Base-by-base conservation (phyloP, 1,140 invertebrate species). In the Leptoteleia sp. region DNA sequence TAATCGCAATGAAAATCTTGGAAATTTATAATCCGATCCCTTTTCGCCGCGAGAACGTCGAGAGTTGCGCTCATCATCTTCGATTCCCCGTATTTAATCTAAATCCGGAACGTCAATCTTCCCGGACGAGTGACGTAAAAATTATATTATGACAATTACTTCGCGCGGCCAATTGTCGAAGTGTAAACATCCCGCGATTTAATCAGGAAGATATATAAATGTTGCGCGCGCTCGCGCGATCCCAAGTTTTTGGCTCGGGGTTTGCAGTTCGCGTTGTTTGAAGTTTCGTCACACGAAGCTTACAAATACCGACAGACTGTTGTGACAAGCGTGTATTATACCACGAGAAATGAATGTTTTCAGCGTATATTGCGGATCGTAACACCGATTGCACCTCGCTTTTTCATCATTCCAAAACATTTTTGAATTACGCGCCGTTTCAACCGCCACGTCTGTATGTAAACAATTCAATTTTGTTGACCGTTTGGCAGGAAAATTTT, bases 321-420 rank as follows among this genome's bases (percentile, higher is more conserved):
- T 90, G 87, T 90, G 89, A 90, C 88, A 90, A 84, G 70, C 82
- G 82, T 76, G 78, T 88, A 90, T 89, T 90, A 90, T 90, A 82
- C 87, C 78, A 73, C 62, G 81, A 81, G 68, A 89, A 89, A 89
- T 86, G 88, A 89, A 90, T 86, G 86, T 83, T 87, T 85, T 85
- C 80, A 70, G 65, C 61, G 67, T 83, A 82, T 85, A 88, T 84
- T 85, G 84, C 87, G 86, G 86, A 88, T 88, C 25, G 70, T 48
- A 59, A 50, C 65, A 59, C 25, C 57, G 55, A 68, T 73, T 70
- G 59, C 33, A 33, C 11, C 50, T 38, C 15, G 54, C 61, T 72
- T 71, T 67, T 75, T 88, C 85, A 83, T 81, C 76, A 84, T 87
- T 79, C 59, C 59, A 62, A 68, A 68, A 76, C 64, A 76, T 50